phyloP scores from a whole-genome alignment of 2,888 invertebrate genomes.

The Thelaira solivaga region DNA sequence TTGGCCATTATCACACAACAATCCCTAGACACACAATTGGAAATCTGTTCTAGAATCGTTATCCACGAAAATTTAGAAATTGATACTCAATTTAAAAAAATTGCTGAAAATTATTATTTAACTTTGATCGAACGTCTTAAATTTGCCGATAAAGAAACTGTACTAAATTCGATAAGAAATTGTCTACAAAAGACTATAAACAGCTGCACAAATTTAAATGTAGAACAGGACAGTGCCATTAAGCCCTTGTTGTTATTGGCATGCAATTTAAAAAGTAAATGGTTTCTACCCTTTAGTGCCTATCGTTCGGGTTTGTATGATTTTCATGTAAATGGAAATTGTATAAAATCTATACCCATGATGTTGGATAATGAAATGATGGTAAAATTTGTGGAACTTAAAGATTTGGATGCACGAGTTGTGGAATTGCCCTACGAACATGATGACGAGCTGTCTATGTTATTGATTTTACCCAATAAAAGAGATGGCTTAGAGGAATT shows the following conservation, averaged over 20 bases:
- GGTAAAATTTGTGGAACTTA: constrained; percentile 78
- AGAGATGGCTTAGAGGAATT: constrained; percentile 82
- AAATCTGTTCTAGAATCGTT: constrained; percentile 78
- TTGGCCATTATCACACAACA: constrained; percentile 65
- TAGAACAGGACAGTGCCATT: background rate
- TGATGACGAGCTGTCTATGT: constrained; percentile 82
- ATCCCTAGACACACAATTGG: constrained; percentile 76
- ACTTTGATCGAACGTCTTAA: constrained; percentile 71
- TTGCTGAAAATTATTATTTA: constrained; percentile 72
- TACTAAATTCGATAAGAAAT: constrained; percentile 25
- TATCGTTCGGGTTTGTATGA: constrained; percentile 72
- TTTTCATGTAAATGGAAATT: constrained; percentile 76
- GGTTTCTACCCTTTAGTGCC: constrained; percentile 73
- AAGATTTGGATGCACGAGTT: constrained; percentile 79
- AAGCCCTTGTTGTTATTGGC: constrained; percentile 66
- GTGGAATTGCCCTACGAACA: constrained; percentile 85
- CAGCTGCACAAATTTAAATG: background rate
- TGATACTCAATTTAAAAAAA: constrained; percentile 71
- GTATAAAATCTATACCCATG: constrained; percentile 81
- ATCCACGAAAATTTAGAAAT: constrained; percentile 59
- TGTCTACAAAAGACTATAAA: constrained; percentile 22
- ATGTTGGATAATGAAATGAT: constrained; percentile 77
- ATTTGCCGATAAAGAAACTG: constrained; percentile 29
- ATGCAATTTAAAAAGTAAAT: constrained; percentile 69
- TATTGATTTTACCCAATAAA: constrained; percentile 86